Evolutionary conservation across 2,113 vertebrate genomes (phyloP).

Genomic region (Hippocampus abdominalis): DNA sequence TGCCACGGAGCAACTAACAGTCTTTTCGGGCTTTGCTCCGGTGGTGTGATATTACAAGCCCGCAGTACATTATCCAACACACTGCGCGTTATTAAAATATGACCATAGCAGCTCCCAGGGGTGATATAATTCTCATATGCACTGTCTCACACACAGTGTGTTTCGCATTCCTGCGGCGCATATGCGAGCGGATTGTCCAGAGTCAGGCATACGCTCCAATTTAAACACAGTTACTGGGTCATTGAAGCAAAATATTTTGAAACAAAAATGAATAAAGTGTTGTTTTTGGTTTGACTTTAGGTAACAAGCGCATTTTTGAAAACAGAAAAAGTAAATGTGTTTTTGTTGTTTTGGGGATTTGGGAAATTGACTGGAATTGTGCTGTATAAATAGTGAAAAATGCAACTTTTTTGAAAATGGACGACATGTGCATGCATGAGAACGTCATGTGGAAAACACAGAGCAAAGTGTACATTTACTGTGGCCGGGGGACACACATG

Average conservation of each 20-base stretch:
- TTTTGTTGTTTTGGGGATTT: neutral
- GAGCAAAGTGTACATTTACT: neutral
- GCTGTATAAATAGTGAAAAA: neutral
- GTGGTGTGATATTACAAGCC: constrained; percentile 68
- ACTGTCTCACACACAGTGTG: constrained; percentile 35
- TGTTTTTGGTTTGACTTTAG: neutral
- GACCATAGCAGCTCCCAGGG: constrained; percentile 65
- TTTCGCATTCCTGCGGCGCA: constrained; percentile 50
- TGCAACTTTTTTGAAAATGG: neutral
- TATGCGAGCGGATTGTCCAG: constrained; percentile 36
- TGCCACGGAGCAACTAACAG: constrained; percentile 50
- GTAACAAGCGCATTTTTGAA: neutral
- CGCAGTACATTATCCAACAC: constrained; percentile 66
- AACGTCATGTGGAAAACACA: neutral
- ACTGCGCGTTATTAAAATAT: constrained; percentile 71
- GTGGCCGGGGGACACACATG: neutral
- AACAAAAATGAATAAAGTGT: neutral
- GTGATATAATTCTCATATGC: constrained; percentile 52
- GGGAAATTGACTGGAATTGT: neutral
- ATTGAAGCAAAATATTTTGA: neutral
- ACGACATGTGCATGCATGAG: neutral
- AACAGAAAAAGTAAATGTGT: neutral
- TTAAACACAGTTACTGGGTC: constrained; percentile 19
- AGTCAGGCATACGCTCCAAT: constrained; percentile 22
- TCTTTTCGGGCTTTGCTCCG: constrained; percentile 59